Evolutionary conservation across 2,888 invertebrate species (phyloP).

Genomic region (Nymphalis urticae): DNA sequence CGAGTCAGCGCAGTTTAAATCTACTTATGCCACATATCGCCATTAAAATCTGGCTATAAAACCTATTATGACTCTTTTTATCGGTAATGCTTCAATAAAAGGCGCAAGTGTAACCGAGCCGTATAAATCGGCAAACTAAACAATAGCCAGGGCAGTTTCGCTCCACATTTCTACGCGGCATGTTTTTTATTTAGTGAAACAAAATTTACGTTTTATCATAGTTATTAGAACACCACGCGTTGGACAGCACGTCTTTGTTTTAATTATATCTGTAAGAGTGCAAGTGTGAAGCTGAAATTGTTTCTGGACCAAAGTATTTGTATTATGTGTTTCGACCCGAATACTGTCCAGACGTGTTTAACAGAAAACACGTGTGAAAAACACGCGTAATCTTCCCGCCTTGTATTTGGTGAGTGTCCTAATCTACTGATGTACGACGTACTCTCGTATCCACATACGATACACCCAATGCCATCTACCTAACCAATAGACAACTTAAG

Average conservation of each 20-base stretch:
- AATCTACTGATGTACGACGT: conserved; percentile 23
- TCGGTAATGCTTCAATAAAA: conserved; percentile 81
- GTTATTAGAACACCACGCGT: conserved; percentile 76
- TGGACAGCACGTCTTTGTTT: conserved; percentile 76
- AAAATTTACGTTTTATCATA: conserved; percentile 74
- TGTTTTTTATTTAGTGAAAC: conserved; percentile 73
- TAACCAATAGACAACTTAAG: conserved; percentile 63
- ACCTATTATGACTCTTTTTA: conserved; percentile 77
- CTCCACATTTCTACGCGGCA: conserved; percentile 75
- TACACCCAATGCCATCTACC: conserved; percentile 76
- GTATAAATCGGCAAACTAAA: conserved; percentile 82
- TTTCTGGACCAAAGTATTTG: conserved; percentile 44
- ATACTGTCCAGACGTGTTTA: conserved; percentile 63
- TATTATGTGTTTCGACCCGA: conserved; percentile 54
- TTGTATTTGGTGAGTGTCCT: conserved; percentile 61
- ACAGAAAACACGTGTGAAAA: conserved; percentile 59
- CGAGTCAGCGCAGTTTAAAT: conserved; percentile 61
- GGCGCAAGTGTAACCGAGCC: conserved; percentile 79
- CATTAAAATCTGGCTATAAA: conserved; percentile 77
- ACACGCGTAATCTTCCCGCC: conserved; percentile 46
- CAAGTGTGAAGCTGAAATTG: conserved; percentile 63
- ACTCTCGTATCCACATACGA: conserved; percentile 38
- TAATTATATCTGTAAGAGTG: conserved; percentile 70
- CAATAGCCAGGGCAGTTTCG: conserved; percentile 77
- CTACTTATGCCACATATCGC: conserved; percentile 62